Evolutionary conservation across 2,888 invertebrate species (phyloP).

Genomic region (Tigriopus californicus): DNA sequence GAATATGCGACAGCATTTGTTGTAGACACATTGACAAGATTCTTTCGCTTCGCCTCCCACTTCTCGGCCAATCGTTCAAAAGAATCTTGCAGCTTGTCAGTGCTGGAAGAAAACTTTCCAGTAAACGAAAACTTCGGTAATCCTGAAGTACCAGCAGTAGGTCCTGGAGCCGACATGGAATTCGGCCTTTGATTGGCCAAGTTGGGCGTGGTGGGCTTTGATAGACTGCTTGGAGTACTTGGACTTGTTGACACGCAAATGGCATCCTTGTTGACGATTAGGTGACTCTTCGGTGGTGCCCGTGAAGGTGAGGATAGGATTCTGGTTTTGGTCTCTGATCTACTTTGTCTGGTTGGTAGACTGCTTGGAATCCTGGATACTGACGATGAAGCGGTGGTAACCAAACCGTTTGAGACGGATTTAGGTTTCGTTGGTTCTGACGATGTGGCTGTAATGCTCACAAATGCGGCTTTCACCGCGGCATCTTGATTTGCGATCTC

Average conservation of each 20-base stretch:
- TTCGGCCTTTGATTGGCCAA: background rate
- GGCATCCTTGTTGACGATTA: too few relatives aligned
- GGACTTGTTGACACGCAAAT: background rate
- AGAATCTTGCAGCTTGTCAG: constrained; percentile 4
- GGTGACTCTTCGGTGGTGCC: background rate
- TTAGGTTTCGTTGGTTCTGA: background rate
- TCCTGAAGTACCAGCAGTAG: background rate
- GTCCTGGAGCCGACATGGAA: background rate
- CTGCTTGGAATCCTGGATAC: too few relatives aligned
- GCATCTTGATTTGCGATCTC: background rate
- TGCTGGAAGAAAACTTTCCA: constrained; percentile 1
- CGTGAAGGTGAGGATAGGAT: background rate
- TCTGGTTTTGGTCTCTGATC: background rate
- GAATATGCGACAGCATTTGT: too few relatives aligned
- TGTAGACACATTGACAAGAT: background rate
- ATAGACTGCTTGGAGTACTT: background rate
- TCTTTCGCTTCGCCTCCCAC: constrained; percentile 12
- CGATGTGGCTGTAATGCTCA: background rate
- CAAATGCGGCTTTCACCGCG: background rate
- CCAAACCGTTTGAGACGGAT: background rate
- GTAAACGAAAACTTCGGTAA: background rate
- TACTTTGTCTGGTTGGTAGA: too few relatives aligned
- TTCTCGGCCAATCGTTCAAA: constrained; percentile 14
- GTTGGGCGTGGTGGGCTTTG: background rate
- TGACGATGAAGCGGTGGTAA: background rate